Percentiles rank a stretch among this genome's conserved stretches.
These are phyloP conservation scores for Ophioninae sp. DNA, from an alignment of 2,888 invertebrate species.

Conservation along the genomic window DNA sequence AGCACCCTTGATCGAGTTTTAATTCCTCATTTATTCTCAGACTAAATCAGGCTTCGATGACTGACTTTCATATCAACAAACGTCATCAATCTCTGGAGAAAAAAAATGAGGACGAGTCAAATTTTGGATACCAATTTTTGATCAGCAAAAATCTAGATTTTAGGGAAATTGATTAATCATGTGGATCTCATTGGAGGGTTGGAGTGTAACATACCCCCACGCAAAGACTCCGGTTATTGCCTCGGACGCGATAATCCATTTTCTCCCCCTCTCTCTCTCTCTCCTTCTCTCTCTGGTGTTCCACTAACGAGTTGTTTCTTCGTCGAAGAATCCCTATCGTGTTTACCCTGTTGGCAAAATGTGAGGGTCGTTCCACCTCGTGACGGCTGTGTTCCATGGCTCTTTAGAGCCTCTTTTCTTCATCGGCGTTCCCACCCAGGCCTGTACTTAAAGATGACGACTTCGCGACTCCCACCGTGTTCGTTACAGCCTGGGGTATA, in stretches of 20 bases:
- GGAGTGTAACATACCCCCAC: conserved; percentile 26
- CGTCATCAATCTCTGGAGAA: neutral
- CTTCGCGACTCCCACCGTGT: conserved; percentile 19
- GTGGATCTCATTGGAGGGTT: neutral
- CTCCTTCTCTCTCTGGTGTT: conserved; percentile 35
- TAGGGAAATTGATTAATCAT: neutral
- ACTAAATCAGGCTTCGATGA: neutral
- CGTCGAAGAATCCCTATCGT: conserved; percentile 32
- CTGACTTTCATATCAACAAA: neutral
- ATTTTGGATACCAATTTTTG: neutral
- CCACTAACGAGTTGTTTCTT: conserved; percentile 62
- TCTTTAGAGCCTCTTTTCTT: conserved; percentile 23
- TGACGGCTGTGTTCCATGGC: conserved; percentile 39
- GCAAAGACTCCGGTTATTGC: conserved; percentile 34
- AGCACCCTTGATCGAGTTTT: neutral
- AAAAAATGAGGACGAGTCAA: neutral
- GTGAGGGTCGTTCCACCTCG: conserved; percentile 26
- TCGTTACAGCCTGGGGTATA: conserved; percentile 43
- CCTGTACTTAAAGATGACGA: conserved; percentile 61
- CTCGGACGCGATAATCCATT: neutral
- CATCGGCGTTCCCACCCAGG: conserved; percentile 36
- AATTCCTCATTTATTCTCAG: neutral
- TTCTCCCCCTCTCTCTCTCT: neutral
- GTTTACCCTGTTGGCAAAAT: conserved; percentile 22
- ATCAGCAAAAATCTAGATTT: neutral